Conservation (phyloP, 37 sponge, comb jelly and placozoan genomes). For the Beroe forskalii region DNA sequence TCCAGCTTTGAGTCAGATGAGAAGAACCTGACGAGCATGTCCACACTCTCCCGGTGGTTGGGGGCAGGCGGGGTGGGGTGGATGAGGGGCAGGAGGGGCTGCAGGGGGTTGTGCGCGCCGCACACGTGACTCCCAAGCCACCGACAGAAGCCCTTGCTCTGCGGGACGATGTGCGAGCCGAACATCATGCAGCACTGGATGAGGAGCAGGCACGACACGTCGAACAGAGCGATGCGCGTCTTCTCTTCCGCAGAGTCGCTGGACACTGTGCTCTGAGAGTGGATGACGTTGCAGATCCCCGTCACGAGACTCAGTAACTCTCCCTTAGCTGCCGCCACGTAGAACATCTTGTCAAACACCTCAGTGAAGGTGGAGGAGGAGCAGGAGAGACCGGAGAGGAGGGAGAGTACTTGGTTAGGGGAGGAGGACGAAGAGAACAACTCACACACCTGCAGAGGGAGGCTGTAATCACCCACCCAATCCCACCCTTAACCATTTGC, state of each 20-base stretch:
- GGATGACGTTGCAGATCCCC: slow-evolving; percentile 9
- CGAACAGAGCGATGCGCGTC: slow-evolving; percentile 25
- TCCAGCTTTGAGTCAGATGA: slow-evolving; percentile 21
- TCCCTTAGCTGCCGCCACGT: slow-evolving; percentile 49
- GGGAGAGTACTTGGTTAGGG: slow-evolving; percentile 3
- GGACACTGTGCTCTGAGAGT: background rate
- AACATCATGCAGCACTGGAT: slow-evolving; percentile 50
- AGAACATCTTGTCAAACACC: slow-evolving; percentile 37
- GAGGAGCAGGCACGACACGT: slow-evolving; percentile 46
- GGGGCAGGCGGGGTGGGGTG: background rate
- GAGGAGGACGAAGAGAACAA: background rate
- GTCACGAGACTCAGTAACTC: background rate
- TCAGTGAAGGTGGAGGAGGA: background rate
- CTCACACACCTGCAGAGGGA: background rate
- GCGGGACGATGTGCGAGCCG: slow-evolving; percentile 15
- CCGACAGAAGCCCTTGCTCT: background rate
- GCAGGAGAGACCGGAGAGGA: background rate
- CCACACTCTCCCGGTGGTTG: background rate
- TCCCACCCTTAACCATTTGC: too few species aligned
- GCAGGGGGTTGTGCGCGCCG: slow-evolving; percentile 9
- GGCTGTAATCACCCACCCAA: too few species aligned
- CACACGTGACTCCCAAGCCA: slow-evolving; percentile 57
- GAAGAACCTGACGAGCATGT: slow-evolving; percentile 31
- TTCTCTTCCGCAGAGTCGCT: background rate
- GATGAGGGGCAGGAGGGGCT: slow-evolving; percentile 50